Evolutionary conservation across 2,797 vertebrate genomes (phyloP), one percentile per base, ranked within the genome.

Genomic region (Sciurus vulgaris): DNA sequence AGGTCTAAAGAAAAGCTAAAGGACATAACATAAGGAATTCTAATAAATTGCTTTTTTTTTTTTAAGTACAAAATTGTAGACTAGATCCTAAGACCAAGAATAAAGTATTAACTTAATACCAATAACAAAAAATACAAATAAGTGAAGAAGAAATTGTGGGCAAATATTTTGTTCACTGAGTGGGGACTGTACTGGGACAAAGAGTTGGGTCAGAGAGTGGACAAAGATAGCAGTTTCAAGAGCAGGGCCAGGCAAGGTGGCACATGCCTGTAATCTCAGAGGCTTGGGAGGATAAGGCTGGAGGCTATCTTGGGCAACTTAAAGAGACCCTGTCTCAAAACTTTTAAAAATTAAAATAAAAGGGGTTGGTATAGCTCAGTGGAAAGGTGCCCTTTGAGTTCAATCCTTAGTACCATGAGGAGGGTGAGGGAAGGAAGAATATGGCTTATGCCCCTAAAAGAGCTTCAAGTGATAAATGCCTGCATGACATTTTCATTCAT

Each of bases 31-130:
- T 33, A 54, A 67, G 4, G 33, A 67, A 61, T 49, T 83, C 54
- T 90, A 97, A 92, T 89, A 97, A 73, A 56, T 56, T 22, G 56
- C 38, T 63, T 97, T 96, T 97, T 65, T 63, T 97, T 96, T 97
- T 65, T 67, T 51, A 96, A 56, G 33, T 38, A 96, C 2, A 44
- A 76, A 84, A 73, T 1, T 72, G 26, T 30, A 47, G 11, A 93
- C 87, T 5, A 88, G 63, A 67, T 47, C 35, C 47, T 76, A 24
- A 63, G 59, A 15, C 76, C 51, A 44, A 78, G 86, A 41, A 11
- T 20, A 9, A 94, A 44, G 61, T 11, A 22, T n/a, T 30, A 78
- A 56, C 49, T 54, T 17, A 7, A 47, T 49, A 41, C n/a, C 22
- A 49, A 28, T 5, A 72, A 81, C 9, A 72, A 84, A 41, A 59